Conservation (phyloP, 1,140 invertebrate genomes). For the Drosophila santomea region DNA sequence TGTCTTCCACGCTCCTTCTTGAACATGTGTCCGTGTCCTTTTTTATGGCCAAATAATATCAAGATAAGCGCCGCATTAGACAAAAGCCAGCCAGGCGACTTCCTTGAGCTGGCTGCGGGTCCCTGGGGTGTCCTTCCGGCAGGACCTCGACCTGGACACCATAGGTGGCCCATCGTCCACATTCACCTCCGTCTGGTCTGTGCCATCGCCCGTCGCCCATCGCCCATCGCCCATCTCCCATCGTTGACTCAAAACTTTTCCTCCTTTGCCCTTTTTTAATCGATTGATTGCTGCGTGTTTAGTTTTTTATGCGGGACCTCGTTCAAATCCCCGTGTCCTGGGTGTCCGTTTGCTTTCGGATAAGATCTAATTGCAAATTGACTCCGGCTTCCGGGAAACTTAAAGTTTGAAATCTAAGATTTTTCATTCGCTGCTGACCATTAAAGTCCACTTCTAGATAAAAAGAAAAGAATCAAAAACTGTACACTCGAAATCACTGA, state of each 20-base stretch:
- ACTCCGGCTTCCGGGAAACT: constrained; percentile 17
- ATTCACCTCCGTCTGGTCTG: not conserved
- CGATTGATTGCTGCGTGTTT: constrained; percentile 77
- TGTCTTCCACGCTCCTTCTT: not conserved
- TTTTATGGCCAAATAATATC: constrained; percentile 78
- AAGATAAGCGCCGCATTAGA: constrained; percentile 71
- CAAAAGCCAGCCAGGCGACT: constrained; percentile 45
- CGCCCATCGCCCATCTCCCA: not conserved
- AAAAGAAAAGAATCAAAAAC: not conserved
- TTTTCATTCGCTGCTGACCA: not conserved
- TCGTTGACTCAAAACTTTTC: constrained; percentile 10
- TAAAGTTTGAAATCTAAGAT: constrained; percentile 8
- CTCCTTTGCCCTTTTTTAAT: constrained; percentile 54
- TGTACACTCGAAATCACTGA: not conserved
- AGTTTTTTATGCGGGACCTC: constrained; percentile 69
- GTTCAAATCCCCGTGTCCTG: constrained; percentile 13
- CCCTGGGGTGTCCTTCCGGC: constrained; percentile 32
- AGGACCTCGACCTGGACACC: constrained; percentile 18
- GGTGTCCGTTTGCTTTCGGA: constrained; percentile 22
- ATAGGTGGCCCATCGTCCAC: constrained; percentile 25
- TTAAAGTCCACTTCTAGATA: not conserved
- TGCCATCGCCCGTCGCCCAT: too few species aligned
- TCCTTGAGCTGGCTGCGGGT: constrained; percentile 31
- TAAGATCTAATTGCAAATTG: constrained; percentile 77
- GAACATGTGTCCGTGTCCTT: constrained; percentile 51